These are phyloP conservation scores for Cerastoderma edule DNA, from an alignment of 2,888 invertebrate species.

Conservation along the genomic window DNA sequence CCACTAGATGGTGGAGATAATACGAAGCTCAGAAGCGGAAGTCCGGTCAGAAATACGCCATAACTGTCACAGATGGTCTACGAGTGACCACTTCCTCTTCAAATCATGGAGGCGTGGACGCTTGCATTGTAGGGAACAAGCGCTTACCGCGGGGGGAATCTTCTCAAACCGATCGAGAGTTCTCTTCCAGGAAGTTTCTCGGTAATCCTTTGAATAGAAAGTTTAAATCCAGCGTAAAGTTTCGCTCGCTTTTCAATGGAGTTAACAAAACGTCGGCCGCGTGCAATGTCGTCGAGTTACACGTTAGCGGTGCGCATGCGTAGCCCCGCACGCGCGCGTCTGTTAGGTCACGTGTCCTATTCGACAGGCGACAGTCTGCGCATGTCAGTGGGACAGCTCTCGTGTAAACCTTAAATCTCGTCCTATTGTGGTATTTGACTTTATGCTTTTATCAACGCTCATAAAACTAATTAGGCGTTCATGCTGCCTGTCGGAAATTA, in stretches of 20 bases:
- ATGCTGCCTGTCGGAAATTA: conserved; percentile 58
- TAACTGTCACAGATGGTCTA: conserved; percentile 47
- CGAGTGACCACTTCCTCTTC: conserved; percentile 36
- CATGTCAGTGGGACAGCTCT: conserved; percentile 49
- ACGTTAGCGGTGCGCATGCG: conserved; percentile 50
- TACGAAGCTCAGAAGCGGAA: too few species aligned
- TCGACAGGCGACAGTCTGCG: conserved; percentile 56
- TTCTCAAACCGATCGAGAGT: conserved; percentile 14
- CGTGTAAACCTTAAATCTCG: conserved; percentile 42
- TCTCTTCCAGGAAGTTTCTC: conserved; percentile 30
- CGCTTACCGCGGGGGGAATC: conserved; percentile 19
- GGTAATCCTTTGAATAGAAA: conserved; percentile 51
- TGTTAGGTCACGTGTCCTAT: conserved; percentile 49
- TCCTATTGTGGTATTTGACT: conserved; percentile 53
- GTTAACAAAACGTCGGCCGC: conserved; percentile 54
- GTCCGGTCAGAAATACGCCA: too few species aligned
- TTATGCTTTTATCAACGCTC: conserved; percentile 55
- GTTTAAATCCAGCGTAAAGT: conserved; percentile 48
- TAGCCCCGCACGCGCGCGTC: conserved; percentile 52
- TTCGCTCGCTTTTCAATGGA: conserved; percentile 55
- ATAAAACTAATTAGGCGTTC: conserved; percentile 63
- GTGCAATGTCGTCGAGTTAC: conserved; percentile 57
- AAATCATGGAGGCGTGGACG: neutral
- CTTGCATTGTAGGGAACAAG: neutral
- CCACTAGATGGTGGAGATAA: too few species aligned